Base-by-base conservation (phyloP, 2,113 vertebrate species). In the Laticauda colubrina region DNA sequence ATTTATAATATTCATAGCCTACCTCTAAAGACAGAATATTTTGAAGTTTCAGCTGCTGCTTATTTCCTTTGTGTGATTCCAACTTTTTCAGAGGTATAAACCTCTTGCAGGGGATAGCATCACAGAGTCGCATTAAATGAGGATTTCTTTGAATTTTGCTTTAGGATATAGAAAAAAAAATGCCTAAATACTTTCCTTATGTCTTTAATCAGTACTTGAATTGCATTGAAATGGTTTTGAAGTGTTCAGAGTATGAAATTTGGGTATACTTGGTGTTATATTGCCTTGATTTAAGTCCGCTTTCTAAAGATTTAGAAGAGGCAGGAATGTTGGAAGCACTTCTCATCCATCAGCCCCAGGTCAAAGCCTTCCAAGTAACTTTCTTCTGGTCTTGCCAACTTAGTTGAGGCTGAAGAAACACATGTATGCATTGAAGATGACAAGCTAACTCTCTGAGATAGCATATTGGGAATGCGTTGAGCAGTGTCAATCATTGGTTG, bases 401-500 rank as follows among this genome's bases (percentile, higher is more conserved):
- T 92, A 61, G 64, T 7, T 0, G 1, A n/a, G 61, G n/a, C 48
- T 14, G 90, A 86, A 69, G 0, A 90, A 93, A 55, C 12, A 20
- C 5, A 93, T 91, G 0, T 89, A 1, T 86, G 55, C 92, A 69
- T 95, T 64, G 54, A 87, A 89, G 69, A 11, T 0, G 90, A 20
- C 85, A 8, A 26, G 90, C 51, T 2, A 92, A 87, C 1, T 21
- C 0, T 89, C 0, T 48, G 9, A 87, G 89, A 26, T 87, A 94
- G 4, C 21, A 39, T 87, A 51, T n/a, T 57, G 53, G 89, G n/a
- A 81, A 81, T 54, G 64, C 54, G 61, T 59, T 12, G 18, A 89
- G 57, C 64, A 92, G 34, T 89, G 92, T 57, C 88, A 93, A 26
- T 59, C 55, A 59, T 59, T 23, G 57, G 54, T 85, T 85, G 87